Evolutionary conservation across 2,888 invertebrate species (phyloP), one percentile per base, ranked within the genome.

Genomic region (Dioctria rufipes): DNA sequence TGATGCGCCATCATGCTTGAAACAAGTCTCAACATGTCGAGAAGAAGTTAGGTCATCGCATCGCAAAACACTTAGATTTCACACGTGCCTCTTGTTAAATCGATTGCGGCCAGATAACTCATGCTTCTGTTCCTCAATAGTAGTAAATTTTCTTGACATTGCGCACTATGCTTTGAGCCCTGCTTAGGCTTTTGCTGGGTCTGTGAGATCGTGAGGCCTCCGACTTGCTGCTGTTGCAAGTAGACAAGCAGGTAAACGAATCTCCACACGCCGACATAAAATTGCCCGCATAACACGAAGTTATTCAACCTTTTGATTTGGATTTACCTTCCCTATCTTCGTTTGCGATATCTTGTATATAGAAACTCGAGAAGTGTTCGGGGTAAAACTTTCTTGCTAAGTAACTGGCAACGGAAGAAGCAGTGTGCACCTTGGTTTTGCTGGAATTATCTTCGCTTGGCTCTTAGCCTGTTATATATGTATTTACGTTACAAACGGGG

Each of bases 401-500:
- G 11, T n/a, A 25, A 25, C 9, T 25, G 25, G 51, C 51, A 51
- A 69, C 69, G 69, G 69, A 69, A 69, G 69, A 69, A 67, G 51
- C 78, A 25, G 54, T 58, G 63, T 65, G 78, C 46, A 67, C 66
- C 66, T 42, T 13, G 11, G 51, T 39, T 25, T 69, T 69, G 54
- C 51, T 63, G 39, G 63, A n/a, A 61, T 25, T 40, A 40, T 63
- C 78, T 66, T 67, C 58, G 79, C 75, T 61, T 65, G 71, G 54
- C 66, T 78, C 51, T n/a, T 39, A 66, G 65, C 61, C 54, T 60
- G 60, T 49, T 58, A 40, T 63, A 51, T 46, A 40, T 46, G 39
- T 40, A 46, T 46, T 13, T 71, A 58, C 58, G 5, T 42, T 60
- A 84, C 84, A 84, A 84, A 83, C 84, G 75, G 84, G 88, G 89